These are phyloP conservation scores for Dendrolimus houi DNA, from an alignment of 2,888 invertebrate species.

Conservation along the genomic window DNA sequence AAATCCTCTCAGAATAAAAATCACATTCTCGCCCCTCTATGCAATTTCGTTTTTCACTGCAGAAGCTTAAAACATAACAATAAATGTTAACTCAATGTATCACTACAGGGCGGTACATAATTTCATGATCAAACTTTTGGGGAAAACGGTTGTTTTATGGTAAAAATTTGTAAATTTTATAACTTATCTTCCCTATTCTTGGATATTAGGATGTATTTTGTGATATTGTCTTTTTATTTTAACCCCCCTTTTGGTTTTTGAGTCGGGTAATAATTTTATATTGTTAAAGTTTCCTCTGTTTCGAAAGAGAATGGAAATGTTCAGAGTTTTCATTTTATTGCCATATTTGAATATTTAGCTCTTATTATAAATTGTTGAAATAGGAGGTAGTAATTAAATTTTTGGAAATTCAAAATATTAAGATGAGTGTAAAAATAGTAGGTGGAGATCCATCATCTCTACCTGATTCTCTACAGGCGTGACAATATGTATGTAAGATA, in stretches of 20 bases:
- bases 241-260: neutral
- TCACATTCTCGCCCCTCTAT: conserved; percentile 33
- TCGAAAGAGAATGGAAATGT: conserved; percentile 5
- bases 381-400: too few species aligned
- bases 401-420: too few species aligned
- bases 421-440: too few species aligned
- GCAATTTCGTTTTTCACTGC: conserved; percentile 10
- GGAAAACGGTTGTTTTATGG: conserved; percentile 33
- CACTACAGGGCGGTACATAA: conserved; percentile 24
- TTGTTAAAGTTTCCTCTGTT: neutral
- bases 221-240: neutral
- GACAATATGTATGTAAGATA: too few species aligned
- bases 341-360: neutral
- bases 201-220: neutral
- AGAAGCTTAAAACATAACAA: conserved; percentile 19
- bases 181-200: conserved; percentile 5
- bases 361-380: too few species aligned
- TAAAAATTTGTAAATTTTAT: conserved; percentile 51
- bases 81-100: conserved; percentile 34
- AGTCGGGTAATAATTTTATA: neutral
- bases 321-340: conserved; percentile 13
- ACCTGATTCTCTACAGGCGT: too few species aligned
- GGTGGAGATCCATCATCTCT: too few species aligned
- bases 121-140: conserved; percentile 26
- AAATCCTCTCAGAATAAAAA: conserved; percentile 46